These are phyloP conservation scores for Patella vulgata DNA, from an alignment of 1,140 invertebrate genomes.

Conservation along the genomic window DNA sequence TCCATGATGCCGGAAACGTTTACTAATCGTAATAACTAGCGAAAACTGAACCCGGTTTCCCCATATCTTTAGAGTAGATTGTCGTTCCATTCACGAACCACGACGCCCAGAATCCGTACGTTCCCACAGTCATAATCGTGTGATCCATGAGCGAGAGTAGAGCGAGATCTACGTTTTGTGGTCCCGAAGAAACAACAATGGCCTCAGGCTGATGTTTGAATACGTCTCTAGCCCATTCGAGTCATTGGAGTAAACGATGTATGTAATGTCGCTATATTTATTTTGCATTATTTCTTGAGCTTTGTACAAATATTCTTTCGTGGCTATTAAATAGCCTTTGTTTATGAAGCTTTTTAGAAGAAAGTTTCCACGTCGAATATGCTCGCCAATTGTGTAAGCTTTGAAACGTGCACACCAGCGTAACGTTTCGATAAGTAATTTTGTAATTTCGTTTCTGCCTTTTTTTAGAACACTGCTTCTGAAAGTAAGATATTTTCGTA, in stretches of 20 bases:
- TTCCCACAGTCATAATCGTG: constrained; percentile 52
- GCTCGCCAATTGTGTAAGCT: constrained; percentile 25
- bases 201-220: constrained; percentile 21
- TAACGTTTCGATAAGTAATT: neutral
- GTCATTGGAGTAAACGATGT: constrained; percentile 28
- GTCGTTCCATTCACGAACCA: constrained; percentile 44
- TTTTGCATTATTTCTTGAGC: constrained; percentile 26
- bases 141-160: constrained; percentile 49
- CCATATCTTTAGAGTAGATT: constrained; percentile 41
- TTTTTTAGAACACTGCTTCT: constrained; percentile 1
- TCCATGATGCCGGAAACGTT: constrained; percentile 33
- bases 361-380: constrained; percentile 30
- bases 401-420: neutral
- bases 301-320: constrained; percentile 23
- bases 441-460: constrained; percentile 1
- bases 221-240: constrained; percentile 17
- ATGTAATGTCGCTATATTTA: constrained; percentile 21
- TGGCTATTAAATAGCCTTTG: constrained; percentile 23
- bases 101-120: constrained; percentile 56
- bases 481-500: constrained; percentile 25
- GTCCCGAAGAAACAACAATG: constrained; percentile 6
- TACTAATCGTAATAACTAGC: constrained; percentile 26
- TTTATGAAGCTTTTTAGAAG: constrained; percentile 9
- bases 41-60: constrained; percentile 20
- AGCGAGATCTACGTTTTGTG: constrained; percentile 51